Evolutionary conservation across 2,888 invertebrate genomes (phyloP), one percentile per base, ranked within the genome.

Genomic region (Pollenia amentaria): DNA sequence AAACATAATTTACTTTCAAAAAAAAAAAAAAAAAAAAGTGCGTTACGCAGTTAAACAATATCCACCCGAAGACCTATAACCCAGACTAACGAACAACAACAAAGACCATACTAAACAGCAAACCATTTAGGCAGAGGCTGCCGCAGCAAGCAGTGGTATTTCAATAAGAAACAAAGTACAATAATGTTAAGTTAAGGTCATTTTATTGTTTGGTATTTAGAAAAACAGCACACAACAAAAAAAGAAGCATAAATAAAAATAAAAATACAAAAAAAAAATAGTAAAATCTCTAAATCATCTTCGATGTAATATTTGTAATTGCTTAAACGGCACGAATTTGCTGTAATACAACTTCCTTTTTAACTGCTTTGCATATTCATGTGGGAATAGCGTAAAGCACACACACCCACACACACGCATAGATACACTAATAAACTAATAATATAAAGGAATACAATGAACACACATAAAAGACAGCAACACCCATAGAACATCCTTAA

Each of bases 231-330:
- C 44, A 65, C 12, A 53, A 80, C 69, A 80, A 87, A 89, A n/a
- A 89, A 60, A 29, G 0, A 48, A 38, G 4, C 29, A 82, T 82
- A 82, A 75, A 60, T 51, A 75, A 75, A 51, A 75, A 69, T 80
- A 72, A 3, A 29, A 29, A 82, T 81, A 81, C 65, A 60, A 42
- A 75, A 75, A 51, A 75, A 69, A 72, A 72, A 80, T 72, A 80
- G 80, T 62, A 55, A 91, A 90, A 91, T 91, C 89, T 90, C 89
- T 92, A 92, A 92, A 92, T 92, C 92, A 92, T 91, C 91, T 92
- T 91, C 90, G 91, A 90, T 90, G 84, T 91, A 92, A 91, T 91
- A 91, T 92, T 90, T 89, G 90, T 92, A 91, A 91, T 92, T 91
- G 92, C 89, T 89, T 89, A 89, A 91, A 90, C 90, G 91, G 91